These are phyloP conservation scores for Cyprinus carpio DNA, from an alignment of 2,113 vertebrate genomes.

Conservation along the genomic window DNA sequence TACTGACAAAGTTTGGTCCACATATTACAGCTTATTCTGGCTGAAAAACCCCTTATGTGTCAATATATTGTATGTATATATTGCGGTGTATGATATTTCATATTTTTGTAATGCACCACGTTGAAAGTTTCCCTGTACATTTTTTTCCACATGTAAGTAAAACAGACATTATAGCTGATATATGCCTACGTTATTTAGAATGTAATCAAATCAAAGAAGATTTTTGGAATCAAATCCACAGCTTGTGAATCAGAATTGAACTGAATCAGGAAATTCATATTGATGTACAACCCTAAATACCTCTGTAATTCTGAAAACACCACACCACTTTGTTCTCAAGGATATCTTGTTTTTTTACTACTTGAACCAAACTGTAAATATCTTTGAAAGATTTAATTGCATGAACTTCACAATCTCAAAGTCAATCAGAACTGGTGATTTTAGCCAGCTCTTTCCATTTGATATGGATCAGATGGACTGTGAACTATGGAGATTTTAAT, in stretches of 20 bases:
- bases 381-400: background rate
- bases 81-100: background rate
- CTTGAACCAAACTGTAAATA: background rate
- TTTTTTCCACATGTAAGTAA: background rate
- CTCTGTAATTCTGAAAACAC: background rate
- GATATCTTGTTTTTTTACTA: background rate
- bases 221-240: background rate
- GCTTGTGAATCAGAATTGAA: background rate
- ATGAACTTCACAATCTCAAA: background rate
- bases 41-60: background rate
- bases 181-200: background rate
- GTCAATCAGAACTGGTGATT: background rate
- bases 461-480: background rate
- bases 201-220: background rate
- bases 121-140: background rate
- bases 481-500: slow-evolving; percentile 5
- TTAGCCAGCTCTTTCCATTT: background rate
- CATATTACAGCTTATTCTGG: background rate
- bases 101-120: background rate
- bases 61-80: background rate
- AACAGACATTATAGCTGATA: background rate
- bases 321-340: background rate
- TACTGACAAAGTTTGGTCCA: background rate
- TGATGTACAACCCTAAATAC: background rate
- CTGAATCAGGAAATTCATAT: background rate